Conservation (phyloP, 2,113 vertebrate species). For the Neodontobutis hainanensis region DNA sequence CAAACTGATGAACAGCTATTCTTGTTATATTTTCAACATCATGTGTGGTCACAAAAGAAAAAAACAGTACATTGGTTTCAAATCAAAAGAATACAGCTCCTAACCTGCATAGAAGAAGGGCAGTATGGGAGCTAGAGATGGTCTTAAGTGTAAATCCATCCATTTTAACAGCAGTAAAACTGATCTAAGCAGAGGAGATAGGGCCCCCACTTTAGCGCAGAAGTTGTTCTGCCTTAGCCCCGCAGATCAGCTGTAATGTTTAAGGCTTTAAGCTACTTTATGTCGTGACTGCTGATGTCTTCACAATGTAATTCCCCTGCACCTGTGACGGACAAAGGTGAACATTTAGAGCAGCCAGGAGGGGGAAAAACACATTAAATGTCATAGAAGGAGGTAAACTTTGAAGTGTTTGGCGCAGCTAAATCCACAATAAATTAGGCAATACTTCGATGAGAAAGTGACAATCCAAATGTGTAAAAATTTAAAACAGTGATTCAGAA, state of each 20-base stretch:
- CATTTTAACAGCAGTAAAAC: slow-evolving; percentile 31
- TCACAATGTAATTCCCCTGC: slow-evolving; percentile 30
- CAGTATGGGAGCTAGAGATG: not conserved
- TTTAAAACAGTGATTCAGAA: too few species aligned
- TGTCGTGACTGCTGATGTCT: slow-evolving; percentile 51
- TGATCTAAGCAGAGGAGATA: slow-evolving; percentile 22
- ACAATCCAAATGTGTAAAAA: too few species aligned
- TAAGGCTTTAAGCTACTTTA: slow-evolving; percentile 60
- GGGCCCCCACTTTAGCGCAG: slow-evolving; percentile 37
- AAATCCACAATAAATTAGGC: not conserved
- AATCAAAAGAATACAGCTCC: not conserved
- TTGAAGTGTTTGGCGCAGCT: not conserved
- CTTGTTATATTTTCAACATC: not conserved
- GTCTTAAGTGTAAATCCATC: slow-evolving; percentile 33
- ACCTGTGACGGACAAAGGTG: slow-evolving; percentile 9
- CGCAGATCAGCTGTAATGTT: slow-evolving; percentile 61
- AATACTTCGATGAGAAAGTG: not conserved
- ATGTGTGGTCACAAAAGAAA: slow-evolving; percentile 15
- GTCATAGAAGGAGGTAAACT: not conserved
- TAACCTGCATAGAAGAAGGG: not conserved
- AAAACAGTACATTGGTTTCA: not conserved
- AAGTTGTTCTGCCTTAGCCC: slow-evolving; percentile 62
- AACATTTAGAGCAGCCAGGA: slow-evolving; percentile 2
- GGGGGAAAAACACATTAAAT: not conserved
- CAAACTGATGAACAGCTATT: slow-evolving; percentile 12